phyloP scores from a whole-genome alignment of 2,888 invertebrate species.

The Seira musarum region DNA sequence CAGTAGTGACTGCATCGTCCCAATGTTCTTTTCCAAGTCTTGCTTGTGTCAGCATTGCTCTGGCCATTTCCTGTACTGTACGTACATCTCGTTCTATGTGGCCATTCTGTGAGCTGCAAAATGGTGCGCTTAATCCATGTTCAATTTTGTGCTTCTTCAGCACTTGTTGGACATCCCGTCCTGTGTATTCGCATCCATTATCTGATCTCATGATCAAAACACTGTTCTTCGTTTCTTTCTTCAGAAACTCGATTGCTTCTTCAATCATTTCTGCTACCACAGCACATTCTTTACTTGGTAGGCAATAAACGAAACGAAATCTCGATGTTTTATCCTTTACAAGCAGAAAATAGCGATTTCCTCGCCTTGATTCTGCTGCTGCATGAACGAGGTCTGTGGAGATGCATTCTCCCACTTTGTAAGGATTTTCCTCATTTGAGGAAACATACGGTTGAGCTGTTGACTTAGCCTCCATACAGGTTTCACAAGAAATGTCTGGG shows the following conservation, averaged over 20 bases:
- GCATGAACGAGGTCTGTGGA: slow-evolving; percentile 47
- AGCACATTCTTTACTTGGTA: slow-evolving; percentile 34
- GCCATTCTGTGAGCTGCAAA: slow-evolving; percentile 32
- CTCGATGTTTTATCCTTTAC: slow-evolving; percentile 44
- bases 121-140: slow-evolving; percentile 39
- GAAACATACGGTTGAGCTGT: slow-evolving; percentile 21
- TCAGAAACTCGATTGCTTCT: slow-evolving; percentile 34
- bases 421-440: background rate
- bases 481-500: slow-evolving; percentile 26
- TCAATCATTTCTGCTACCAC: slow-evolving; percentile 17
- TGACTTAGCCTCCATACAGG: slow-evolving; percentile 38
- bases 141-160: slow-evolving; percentile 34
- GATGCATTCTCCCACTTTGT: slow-evolving; percentile 28
- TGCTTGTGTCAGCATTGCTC: slow-evolving; percentile 70
- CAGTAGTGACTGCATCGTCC: slow-evolving; percentile 71
- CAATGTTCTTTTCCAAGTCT: slow-evolving; percentile 70
- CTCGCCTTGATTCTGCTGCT: background rate
- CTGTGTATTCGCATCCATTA: slow-evolving; percentile 45
- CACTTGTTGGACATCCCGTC: slow-evolving; percentile 6
- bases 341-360: slow-evolving; percentile 44
- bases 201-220: slow-evolving; percentile 40
- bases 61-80: slow-evolving; percentile 61
- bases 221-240: slow-evolving; percentile 38
- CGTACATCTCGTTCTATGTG: slow-evolving; percentile 51
- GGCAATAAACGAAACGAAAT: slow-evolving; percentile 44